Percentiles rank a stretch among this genome's conserved stretches.
These are phyloP conservation scores for Zoanthus solanderi DNA, from an alignment of 92 coral and sea anemone species.

Conservation along the genomic window DNA sequence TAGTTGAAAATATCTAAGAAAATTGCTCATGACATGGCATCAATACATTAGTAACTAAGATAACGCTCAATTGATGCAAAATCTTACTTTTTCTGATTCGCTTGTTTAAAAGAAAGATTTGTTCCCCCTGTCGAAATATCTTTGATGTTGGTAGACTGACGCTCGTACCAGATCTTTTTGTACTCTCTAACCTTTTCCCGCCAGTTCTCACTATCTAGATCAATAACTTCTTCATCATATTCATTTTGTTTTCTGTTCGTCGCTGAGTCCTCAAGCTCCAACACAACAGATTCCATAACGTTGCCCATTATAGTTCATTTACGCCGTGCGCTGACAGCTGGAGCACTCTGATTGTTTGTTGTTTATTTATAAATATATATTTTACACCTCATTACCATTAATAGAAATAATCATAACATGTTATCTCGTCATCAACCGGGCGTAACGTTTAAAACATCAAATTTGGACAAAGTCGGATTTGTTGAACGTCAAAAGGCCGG, in stretches of 20 bases:
- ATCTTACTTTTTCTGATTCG: conserved; percentile 14
- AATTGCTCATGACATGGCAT: too few relatives aligned
- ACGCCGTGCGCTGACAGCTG: neutral
- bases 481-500: neutral
- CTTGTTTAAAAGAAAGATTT: conserved; percentile 1
- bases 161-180: neutral
- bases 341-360: neutral
- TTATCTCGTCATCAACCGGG: too few relatives aligned
- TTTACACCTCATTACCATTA: neutral
- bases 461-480: too few relatives aligned
- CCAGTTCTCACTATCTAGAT: conserved; percentile 29
- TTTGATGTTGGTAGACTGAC: neutral
- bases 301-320: neutral
- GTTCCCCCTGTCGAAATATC: neutral
- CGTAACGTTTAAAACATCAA: too few relatives aligned
- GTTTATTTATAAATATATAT: neutral
- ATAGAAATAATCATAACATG: neutral
- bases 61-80: neutral
- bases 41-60: too few relatives aligned
- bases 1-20: too few relatives aligned
- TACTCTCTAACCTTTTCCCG: conserved; percentile 15
- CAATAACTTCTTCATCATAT: conserved; percentile 10
- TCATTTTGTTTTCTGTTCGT: neutral
- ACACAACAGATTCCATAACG: neutral
- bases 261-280: conserved; percentile 2